Evolutionary conservation across 2,888 invertebrate species (phyloP), one percentile per base, ranked within the genome.

Genomic region (Cantharis lateralis): DNA sequence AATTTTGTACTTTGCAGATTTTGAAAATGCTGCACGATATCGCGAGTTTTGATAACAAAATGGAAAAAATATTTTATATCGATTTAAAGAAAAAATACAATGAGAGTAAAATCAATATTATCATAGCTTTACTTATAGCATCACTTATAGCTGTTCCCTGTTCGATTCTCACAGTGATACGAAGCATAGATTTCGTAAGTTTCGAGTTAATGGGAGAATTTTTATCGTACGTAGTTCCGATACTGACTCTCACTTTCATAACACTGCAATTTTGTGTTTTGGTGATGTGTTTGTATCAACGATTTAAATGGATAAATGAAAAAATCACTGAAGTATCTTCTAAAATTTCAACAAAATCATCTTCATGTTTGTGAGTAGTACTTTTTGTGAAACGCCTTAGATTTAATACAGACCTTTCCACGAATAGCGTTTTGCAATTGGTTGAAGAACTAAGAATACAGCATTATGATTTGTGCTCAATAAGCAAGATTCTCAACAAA

Each of bases 201-300:
- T 15, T 68, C 9, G 48, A 48, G 48, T n/a, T 48, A n/a, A 48
- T 48, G n/a, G 70, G 70, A 3, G 70, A 70, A 16, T 15, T 48
- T 15, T 18, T 70, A 16, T 18, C 32, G 2, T 70, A 70, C 61
- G 11, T 18, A 0, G 20, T 15, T 10, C 70, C 70, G 5, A 11
- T 61, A 9, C 18, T 61, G 0, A 18, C 16, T 32, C 28, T 18
- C 18, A 70, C 70, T 3, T 32, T 70, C 7, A 70, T 70, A 10
- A 48, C 28, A 2, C n/a, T 70, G 15, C 70, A 70, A n/a, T 70
- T 70, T 70, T 70, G 70, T 18, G 48, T 48, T 48, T 16, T 70
- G 28, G 70, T 70, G 10, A 16, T 70, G n/a, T 70, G 48, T 16
- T 70, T 70, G 10, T 48, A 70, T 18, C 32, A 70, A 20, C 32